Evolutionary conservation across 2,797 vertebrate genomes (phyloP).

Genomic region (Austrolebias charrua): DNA sequence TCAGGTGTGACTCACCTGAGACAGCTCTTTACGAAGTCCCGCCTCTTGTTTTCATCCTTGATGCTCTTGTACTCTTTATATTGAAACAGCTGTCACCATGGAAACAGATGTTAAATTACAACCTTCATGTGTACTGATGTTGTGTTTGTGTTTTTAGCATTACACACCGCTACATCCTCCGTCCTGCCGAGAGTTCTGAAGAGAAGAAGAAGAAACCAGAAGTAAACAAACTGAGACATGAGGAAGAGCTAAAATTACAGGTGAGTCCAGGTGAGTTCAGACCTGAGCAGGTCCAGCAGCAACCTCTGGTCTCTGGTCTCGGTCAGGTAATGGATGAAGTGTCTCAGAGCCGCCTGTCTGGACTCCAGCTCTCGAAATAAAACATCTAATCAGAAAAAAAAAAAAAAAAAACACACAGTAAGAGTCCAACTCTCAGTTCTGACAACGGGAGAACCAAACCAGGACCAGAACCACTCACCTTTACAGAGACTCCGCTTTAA

Average conservation of each 20-base stretch:
- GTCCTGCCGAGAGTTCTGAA: constrained; percentile 86
- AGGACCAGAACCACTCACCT: constrained; percentile 77
- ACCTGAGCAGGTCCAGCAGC: constrained; percentile 87
- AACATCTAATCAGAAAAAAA: constrained; percentile 77
- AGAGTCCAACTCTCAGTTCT: neutral
- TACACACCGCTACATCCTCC: constrained; percentile 92
- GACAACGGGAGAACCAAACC: neutral
- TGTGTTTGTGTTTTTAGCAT: neutral
- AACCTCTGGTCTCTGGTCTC: constrained; percentile 87
- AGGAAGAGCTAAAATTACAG: neutral
- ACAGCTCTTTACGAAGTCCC: constrained; percentile 91
- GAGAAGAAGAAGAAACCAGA: constrained; percentile 14
- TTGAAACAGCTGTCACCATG: constrained; percentile 83
- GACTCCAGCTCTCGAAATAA: constrained; percentile 89
- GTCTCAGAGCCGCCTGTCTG: constrained; percentile 88
- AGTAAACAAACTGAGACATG: neutral
- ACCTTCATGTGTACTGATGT: neutral
- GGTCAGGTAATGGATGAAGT: constrained; percentile 91
- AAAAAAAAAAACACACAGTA: neutral
- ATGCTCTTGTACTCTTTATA: constrained; percentile 91
- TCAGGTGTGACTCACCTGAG: constrained; percentile 79
- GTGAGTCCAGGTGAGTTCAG: neutral
- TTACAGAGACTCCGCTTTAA: constrained; percentile 89
- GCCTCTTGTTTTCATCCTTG: constrained; percentile 85
- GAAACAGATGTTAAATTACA: constrained; percentile 25